Percentiles rank a stretch among this genome's conserved stretches.
Conservation (phyloP, 2,113 vertebrate genomes). For the Trochalopteron elliotii region DNA sequence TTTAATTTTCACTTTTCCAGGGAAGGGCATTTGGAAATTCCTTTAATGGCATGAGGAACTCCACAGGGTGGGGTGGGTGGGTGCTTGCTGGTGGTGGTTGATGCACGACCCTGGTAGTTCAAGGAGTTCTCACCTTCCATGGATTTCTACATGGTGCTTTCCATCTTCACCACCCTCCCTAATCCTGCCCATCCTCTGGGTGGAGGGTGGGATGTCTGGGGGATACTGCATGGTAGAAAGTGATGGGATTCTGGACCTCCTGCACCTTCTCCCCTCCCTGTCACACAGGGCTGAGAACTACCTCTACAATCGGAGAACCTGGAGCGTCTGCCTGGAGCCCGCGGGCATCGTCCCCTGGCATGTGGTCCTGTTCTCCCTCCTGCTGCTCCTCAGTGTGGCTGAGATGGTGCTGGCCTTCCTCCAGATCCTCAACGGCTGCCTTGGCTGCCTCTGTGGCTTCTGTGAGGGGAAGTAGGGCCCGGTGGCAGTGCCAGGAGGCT, state of each 20-base stretch:
- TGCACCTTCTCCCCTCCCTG: neutral
- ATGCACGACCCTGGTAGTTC: neutral
- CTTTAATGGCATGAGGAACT: too few relatives aligned
- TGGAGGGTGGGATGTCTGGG: neutral
- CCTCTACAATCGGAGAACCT: slow-evolving; percentile 15
- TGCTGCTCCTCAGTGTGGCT: slow-evolving; percentile 54
- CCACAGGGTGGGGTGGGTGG: too few relatives aligned
- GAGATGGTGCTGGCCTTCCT: slow-evolving; percentile 71
- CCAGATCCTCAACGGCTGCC: slow-evolving; percentile 71
- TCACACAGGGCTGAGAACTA: slow-evolving; percentile 23
- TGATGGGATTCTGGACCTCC: fast-evolving
- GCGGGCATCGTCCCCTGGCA: slow-evolving; percentile 69
- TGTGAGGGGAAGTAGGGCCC: slow-evolving; percentile 57
- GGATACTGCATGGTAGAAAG: fast-evolving
- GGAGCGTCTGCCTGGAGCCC: slow-evolving; percentile 76
- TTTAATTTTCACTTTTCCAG: too few relatives aligned
- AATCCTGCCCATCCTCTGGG: fast-evolving
- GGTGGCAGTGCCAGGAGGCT: fast-evolving
- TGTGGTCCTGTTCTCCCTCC: slow-evolving; percentile 53
- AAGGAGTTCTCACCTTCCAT: neutral
- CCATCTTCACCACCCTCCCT: neutral
- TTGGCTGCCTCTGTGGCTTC: slow-evolving; percentile 71
- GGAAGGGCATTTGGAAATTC: too few relatives aligned
- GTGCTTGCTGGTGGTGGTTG: neutral
- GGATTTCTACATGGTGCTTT: fast-evolving